Conservation (phyloP, 2,797 vertebrate species). For the Picus viridis region DNA sequence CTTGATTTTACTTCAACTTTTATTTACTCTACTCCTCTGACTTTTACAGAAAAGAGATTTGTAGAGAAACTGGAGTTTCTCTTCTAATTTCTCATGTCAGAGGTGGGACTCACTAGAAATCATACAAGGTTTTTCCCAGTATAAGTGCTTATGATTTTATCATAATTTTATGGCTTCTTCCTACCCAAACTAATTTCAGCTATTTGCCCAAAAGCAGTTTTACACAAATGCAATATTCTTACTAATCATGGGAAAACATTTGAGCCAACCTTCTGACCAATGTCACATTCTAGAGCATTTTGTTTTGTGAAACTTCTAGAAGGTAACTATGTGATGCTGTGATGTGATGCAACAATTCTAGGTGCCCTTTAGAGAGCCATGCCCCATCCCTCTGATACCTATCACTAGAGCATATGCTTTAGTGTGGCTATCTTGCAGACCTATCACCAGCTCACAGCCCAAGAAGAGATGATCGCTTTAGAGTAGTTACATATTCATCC, state of each 20-base stretch:
- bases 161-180: background rate
- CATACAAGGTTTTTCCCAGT: background rate
- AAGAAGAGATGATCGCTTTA: background rate
- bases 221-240: background rate
- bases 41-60: background rate
- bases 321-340: background rate
- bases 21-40: background rate
- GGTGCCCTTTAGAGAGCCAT: background rate
- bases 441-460: background rate
- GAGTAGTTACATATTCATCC: background rate
- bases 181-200: background rate
- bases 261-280: background rate
- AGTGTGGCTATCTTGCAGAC: background rate
- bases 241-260: background rate
- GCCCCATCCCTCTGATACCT: background rate
- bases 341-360: background rate
- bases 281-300: background rate
- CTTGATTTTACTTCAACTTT: background rate
- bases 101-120: background rate
- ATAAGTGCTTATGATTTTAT: background rate
- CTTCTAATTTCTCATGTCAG: background rate
- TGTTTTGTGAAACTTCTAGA: background rate
- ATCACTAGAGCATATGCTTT: background rate
- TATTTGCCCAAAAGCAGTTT: background rate
- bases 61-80: background rate